Evolutionary conservation across 2,113 vertebrate genomes (phyloP), one percentile per base, ranked within the genome.

Genomic region (Caranx melampygus): DNA sequence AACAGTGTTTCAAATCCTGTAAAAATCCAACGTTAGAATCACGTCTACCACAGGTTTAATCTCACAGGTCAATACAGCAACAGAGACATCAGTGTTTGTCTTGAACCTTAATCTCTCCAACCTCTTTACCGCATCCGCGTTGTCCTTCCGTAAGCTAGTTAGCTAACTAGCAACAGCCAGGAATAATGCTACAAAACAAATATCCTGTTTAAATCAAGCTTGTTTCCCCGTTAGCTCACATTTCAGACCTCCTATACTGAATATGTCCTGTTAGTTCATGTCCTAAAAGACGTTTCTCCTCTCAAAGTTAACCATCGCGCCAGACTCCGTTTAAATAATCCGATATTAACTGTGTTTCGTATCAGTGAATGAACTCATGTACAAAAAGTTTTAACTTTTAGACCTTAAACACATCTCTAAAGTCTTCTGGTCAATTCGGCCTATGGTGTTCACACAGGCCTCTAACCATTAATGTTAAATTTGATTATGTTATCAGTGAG

Each of bases 401-500:
- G 3, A 54, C 8, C 1, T 26, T 12, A 10, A 4, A 11, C 0
- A 20, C 16, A 9, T 57, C 15, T 55, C 11, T 12, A 3, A 45
- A 35, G 44, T 77, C 6, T 72, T 20, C 14, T 77, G 52, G 5
- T 55, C 0, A 61, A 67, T 72, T 72, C 67, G 66, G 60, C 74
- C 13, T n/a, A 31, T 10, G 44, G 3, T 72, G 2, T 34, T 18
- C 0, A n/a, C 16, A 33, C 7, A 47, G 54, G 16, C 3, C 8
- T 6, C 11, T 16, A 18, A 51, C 16, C 3, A 26, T 3, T 21
- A 7, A 3, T 13, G 11, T 37, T 16, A 7, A 45, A 67, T 55
- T 3, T 71, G 18, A 21, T 2, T 12, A 6, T 55, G 35, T 16
- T 54, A 0, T 42, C 40, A 26, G 3, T 49, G 2, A 31, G 1